Evolutionary conservation across 2,888 invertebrate genomes (phyloP), one percentile per base, ranked within the genome.

Genomic region (Ariolimax columbianus): DNA sequence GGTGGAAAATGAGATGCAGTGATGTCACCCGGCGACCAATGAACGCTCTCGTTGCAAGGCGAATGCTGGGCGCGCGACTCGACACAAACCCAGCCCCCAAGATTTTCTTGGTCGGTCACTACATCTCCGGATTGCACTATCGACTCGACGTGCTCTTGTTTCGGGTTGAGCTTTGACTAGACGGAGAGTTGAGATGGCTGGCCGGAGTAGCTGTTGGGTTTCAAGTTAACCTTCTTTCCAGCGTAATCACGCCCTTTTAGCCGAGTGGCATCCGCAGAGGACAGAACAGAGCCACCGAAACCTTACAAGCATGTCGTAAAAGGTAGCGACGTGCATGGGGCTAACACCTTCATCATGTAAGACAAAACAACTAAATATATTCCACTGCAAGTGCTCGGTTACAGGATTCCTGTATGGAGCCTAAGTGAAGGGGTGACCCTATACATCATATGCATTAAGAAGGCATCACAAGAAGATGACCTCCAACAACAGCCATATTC

Each of bases 11-110:
- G 70, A 70, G 77, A 78, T 70, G 78, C 75, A 55, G 83, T 40
- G 70, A 78, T 68, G 78, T 78, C 77, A 78, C 36, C 30, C 77
- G 75, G 82, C 89, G 87, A 85, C 91, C 91, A 92, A 92, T 91
- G 90, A 91, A 86, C 86, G 86, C 84, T 83, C 88, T 77, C 81
- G 86, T 89, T 86, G 85, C 88, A 86, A 81, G 82, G 26, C 11
- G 73, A 33, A 26, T n/a, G 33, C 47, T 47, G 83, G 51, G 78
- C 55, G 77, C 80, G 81, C 55, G 72, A 77, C 59, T 38, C 36
- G 51, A 26, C 30, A 30, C 47, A 68, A 68, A 72, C 84, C 51
- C 84, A 51, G 78, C 84, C 84, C 84, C 78, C 33, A 33, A 33
- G 19, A 33, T 75, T 36, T 33, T 38, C 47, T 51, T 47, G 73